phyloP scores from a whole-genome alignment of 2,888 invertebrate genomes.

The Choreutis nemorana region DNA sequence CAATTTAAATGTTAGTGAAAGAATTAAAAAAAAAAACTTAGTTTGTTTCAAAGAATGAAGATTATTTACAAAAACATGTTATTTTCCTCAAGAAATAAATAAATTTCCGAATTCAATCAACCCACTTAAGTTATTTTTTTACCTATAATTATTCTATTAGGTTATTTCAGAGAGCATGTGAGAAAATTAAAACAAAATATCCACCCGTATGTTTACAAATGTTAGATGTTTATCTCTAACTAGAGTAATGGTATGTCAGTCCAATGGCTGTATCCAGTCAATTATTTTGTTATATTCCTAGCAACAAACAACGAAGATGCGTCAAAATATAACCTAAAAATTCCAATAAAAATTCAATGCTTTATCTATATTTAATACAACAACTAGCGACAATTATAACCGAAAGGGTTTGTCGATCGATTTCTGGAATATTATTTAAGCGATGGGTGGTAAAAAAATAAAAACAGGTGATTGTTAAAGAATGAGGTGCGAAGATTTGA shows the following conservation, averaged over 20 bases:
- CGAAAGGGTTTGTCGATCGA: too few species aligned
- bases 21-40: too few species aligned
- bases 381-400: too few species aligned
- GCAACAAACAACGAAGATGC: conserved; percentile 4
- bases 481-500: conserved; percentile 10
- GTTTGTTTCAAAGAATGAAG: too few species aligned
- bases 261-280: conserved; percentile 16
- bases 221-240: conserved; percentile 16
- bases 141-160: not conserved
- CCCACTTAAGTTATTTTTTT: not conserved
- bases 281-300: conserved; percentile 18
- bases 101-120: not conserved
- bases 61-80: too few species aligned
- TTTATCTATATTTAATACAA: too few species aligned
- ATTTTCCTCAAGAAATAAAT: not conserved
- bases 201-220: conserved; percentile 3
- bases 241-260: conserved; percentile 20
- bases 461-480: conserved; percentile 11
- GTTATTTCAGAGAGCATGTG: not conserved
- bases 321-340: too few species aligned
- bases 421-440: too few species aligned
- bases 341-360: too few species aligned
- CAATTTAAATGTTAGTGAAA: too few species aligned
- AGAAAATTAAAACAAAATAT: not conserved
- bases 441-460: conserved; percentile 10